Conservation (phyloP, 2,797 vertebrate genomes). For the Coendou prehensilis region DNA sequence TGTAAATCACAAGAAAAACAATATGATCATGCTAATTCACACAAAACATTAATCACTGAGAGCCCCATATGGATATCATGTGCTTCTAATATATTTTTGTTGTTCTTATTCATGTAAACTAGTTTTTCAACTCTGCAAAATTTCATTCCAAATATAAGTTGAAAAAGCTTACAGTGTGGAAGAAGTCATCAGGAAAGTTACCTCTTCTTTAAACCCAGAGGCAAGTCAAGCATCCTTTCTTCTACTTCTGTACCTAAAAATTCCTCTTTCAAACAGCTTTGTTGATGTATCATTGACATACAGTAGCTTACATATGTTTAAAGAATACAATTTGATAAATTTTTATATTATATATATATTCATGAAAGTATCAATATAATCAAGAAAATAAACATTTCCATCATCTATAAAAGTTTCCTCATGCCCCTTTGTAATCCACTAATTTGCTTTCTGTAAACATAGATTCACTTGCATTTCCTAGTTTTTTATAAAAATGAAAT, state of each 20-base stretch:
- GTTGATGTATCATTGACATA: neutral
- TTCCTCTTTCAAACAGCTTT: neutral
- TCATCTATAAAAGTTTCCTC: slow-evolving; percentile 4
- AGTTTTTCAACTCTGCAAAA: slow-evolving; percentile 43
- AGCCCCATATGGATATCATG: neutral
- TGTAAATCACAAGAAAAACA: slow-evolving; percentile 50
- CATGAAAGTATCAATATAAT: neutral
- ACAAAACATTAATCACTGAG: slow-evolving; percentile 46
- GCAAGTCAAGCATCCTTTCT: neutral
- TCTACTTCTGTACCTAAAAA: slow-evolving; percentile 30
- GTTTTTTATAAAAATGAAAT: slow-evolving; percentile 31
- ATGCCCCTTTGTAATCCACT: neutral
- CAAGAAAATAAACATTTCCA: slow-evolving; percentile 40
- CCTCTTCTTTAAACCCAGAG: neutral
- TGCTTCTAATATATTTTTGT: neutral
- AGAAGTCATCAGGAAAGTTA: neutral
- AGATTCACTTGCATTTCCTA: neutral
- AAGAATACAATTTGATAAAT: neutral
- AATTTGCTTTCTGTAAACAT: neutral
- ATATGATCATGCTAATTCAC: slow-evolving; percentile 26
- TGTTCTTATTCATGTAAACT: slow-evolving; percentile 11
- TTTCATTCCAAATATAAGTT: slow-evolving; percentile 39
- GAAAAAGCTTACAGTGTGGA: neutral
- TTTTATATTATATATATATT: neutral
- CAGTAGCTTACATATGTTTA: neutral